Evolutionary conservation across 1,140 invertebrate species (phyloP).

Genomic region (Drosophila suzukii): DNA sequence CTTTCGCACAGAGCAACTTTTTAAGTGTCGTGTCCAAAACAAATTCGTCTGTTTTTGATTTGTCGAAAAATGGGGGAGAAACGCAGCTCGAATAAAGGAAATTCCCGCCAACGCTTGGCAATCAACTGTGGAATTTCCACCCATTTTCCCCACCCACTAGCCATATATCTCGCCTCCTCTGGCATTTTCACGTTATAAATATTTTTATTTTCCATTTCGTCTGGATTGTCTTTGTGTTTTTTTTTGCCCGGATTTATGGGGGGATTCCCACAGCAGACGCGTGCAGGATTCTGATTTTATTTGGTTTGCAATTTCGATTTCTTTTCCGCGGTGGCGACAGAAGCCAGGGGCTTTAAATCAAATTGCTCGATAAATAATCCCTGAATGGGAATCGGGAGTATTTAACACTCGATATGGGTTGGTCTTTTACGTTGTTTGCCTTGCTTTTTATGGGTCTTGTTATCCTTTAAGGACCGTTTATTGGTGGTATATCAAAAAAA

Average conservation of each 20-base stretch:
- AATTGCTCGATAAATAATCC: constrained; percentile 63
- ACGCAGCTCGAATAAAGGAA: constrained; percentile 34
- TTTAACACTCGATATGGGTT: constrained; percentile 22
- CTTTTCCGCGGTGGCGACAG: constrained; percentile 42
- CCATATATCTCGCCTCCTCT: constrained; percentile 23
- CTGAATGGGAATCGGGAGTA: constrained; percentile 18
- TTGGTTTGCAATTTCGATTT: constrained; percentile 64
- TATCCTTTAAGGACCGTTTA: constrained; percentile 26
- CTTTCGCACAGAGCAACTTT: constrained; percentile 66
- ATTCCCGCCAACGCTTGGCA: constrained; percentile 56
- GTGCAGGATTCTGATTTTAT: constrained; percentile 39
- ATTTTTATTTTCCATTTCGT: constrained; percentile 79
- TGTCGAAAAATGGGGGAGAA: constrained; percentile 68
- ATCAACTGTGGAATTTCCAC: constrained; percentile 59
- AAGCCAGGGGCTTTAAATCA: constrained; percentile 64
- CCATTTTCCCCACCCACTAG: constrained; percentile 4
- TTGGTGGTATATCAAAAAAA: not conserved
- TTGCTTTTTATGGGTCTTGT: constrained; percentile 62
- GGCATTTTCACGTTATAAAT: constrained; percentile 81
- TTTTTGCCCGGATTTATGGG: constrained; percentile 12
- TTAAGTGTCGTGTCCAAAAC: constrained; percentile 82
- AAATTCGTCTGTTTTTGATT: constrained; percentile 84
- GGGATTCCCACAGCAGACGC: constrained; percentile 43
- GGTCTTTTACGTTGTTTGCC: constrained; percentile 33
- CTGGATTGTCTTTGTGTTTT: constrained; percentile 40